These are phyloP conservation scores for Hydroisotoma schaefferi DNA, from an alignment of 2,888 invertebrate genomes.

Conservation along the genomic window DNA sequence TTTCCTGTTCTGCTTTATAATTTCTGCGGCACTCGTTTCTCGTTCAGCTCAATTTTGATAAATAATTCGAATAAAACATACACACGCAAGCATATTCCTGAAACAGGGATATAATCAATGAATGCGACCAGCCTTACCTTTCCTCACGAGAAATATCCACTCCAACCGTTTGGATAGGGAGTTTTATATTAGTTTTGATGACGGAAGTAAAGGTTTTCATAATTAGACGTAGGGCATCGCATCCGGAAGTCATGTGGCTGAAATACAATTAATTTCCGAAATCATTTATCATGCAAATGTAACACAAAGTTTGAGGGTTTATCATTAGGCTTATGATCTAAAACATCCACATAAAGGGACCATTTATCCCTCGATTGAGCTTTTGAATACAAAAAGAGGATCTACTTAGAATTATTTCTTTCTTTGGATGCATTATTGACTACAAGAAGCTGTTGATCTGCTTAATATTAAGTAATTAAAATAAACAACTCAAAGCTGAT, in stretches of 20 bases:
- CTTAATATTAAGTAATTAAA: slow-evolving; percentile 11
- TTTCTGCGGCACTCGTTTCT: too few species aligned
- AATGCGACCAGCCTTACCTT: slow-evolving; percentile 57
- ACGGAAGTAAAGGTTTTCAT: slow-evolving; percentile 88
- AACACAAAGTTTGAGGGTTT: too few species aligned
- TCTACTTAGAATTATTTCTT: too few species aligned
- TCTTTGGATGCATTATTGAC: too few species aligned
- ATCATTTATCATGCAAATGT: background rate
- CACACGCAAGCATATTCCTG: background rate
- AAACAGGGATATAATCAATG: background rate
- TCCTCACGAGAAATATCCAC: slow-evolving; percentile 95
- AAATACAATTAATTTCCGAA: slow-evolving; percentile 48
- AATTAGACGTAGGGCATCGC: slow-evolving; percentile 80
- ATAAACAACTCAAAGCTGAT: slow-evolving; percentile 12
- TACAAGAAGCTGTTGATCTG: slow-evolving; percentile 1
- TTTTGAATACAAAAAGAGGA: too few species aligned
- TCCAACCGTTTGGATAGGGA: slow-evolving; percentile 79
- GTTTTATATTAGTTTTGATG: slow-evolving; percentile 83
- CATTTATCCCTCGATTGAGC: too few species aligned
- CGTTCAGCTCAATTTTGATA: background rate
- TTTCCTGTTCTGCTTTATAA: slow-evolving; percentile 10
- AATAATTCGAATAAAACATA: slow-evolving; percentile 5
- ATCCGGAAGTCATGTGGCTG: slow-evolving; percentile 86
- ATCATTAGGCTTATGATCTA: too few species aligned
- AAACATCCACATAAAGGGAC: too few species aligned